These are phyloP conservation scores for Drosophila melanocephala DNA, from an alignment of 2,888 invertebrate species.

Conservation along the genomic window DNA sequence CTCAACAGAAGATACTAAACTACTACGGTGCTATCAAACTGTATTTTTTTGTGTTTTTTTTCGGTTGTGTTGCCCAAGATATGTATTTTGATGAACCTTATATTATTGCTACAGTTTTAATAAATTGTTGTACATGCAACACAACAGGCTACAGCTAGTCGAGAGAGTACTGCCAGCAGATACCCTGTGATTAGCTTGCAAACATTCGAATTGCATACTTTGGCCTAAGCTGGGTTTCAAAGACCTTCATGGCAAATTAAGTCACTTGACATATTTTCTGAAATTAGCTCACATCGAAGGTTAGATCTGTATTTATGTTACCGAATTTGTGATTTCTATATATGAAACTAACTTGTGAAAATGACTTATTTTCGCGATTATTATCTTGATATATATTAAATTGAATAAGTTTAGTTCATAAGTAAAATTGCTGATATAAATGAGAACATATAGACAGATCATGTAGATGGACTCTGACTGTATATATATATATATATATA, in stretches of 20 bases:
- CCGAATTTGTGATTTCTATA: no score
- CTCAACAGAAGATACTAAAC: conserved; percentile 1
- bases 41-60: conserved; percentile 5
- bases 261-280: not conserved
- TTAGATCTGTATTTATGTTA: no score
- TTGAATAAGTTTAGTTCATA: not conserved
- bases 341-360: no score
- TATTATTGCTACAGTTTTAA: conserved; percentile 18
- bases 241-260: not conserved
- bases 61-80: conserved; percentile 22
- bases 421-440: not conserved
- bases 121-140: conserved; percentile 1
- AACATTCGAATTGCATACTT: no score
- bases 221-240: not conserved
- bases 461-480: not conserved
- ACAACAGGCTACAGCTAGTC: not conserved
- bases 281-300: no score
- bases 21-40: conserved; percentile 17
- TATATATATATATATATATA: no score
- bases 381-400: not conserved
- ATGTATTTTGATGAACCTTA: conserved; percentile 5
- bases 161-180: not conserved
- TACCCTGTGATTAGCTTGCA: not conserved
- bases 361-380: no score
- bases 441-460: not conserved